Evolutionary conservation across 2,888 invertebrate genomes (phyloP).

Genomic region (Teinopalpus imperialis): DNA sequence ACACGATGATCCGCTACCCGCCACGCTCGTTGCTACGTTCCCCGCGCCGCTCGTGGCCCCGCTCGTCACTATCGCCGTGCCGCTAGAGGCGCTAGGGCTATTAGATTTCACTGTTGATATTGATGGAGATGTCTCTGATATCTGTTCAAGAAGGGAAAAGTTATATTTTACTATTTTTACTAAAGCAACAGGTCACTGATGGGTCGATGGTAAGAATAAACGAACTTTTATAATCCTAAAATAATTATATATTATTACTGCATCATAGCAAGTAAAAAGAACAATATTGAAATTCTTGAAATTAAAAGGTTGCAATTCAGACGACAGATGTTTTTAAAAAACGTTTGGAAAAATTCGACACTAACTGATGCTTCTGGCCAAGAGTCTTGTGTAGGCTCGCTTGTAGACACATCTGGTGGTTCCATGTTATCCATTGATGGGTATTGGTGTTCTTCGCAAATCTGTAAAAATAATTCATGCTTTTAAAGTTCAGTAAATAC

Average conservation of each 20-base stretch:
- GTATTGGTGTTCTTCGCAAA: slow-evolving; percentile 77
- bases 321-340: too few relatives aligned
- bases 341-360: too few relatives aligned
- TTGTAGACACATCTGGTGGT: slow-evolving; percentile 53
- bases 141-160: slow-evolving; percentile 12
- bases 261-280: too few relatives aligned
- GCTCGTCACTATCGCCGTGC: slow-evolving; percentile 4
- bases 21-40: slow-evolving; percentile 12
- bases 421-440: slow-evolving; percentile 72
- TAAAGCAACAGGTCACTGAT: too few relatives aligned
- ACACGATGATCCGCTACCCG: slow-evolving; percentile 35
- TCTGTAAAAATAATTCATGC: slow-evolving; percentile 43
- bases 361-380: slow-evolving; percentile 60
- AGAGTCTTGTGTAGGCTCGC: slow-evolving; percentile 55
- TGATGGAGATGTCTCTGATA: slow-evolving; percentile 18
- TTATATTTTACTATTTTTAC: too few relatives aligned
- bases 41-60: not conserved
- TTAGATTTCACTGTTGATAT: slow-evolving; percentile 10
- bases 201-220: too few relatives aligned
- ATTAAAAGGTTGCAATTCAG: too few relatives aligned
- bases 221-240: too few relatives aligned
- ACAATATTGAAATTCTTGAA: too few relatives aligned
- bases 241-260: too few relatives aligned
- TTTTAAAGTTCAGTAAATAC: too few relatives aligned
- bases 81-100: slow-evolving; percentile 12